Conservation (phyloP, 2,113 vertebrate species). For the Struthio camelus region DNA sequence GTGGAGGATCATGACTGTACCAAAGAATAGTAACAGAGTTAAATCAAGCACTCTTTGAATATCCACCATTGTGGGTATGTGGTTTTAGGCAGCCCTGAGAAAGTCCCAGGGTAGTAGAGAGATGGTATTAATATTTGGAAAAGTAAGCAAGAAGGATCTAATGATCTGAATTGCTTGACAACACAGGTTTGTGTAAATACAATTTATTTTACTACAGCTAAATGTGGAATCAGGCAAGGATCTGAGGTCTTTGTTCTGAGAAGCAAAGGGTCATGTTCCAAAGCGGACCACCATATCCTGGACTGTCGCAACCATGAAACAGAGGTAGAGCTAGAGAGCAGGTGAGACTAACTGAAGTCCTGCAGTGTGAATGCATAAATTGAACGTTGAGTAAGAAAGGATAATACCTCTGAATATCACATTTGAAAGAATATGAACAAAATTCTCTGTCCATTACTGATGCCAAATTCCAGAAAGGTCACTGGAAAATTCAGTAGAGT, state of each 20-base stretch:
- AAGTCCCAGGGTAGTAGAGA: background rate
- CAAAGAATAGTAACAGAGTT: background rate
- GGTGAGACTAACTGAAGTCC: background rate
- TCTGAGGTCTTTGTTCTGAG: background rate
- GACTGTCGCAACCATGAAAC: background rate
- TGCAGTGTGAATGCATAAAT: background rate
- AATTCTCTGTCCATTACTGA: background rate
- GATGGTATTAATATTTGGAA: background rate
- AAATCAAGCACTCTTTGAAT: background rate
- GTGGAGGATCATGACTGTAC: background rate
- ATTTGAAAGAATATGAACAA: background rate
- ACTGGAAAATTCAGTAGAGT: background rate
- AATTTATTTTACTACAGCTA: background rate
- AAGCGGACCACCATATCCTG: background rate
- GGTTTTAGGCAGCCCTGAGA: background rate
- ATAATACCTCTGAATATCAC: background rate
- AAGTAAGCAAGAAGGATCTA: background rate
- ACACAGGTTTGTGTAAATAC: background rate
- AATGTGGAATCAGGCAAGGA: background rate
- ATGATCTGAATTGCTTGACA: background rate
- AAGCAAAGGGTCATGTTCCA: background rate
- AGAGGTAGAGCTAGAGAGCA: background rate
- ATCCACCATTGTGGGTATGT: background rate
- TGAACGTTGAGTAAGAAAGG: background rate
- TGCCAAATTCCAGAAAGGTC: background rate